Conservation (phyloP, 2,797 vertebrate species). For the Mus spretus region DNA sequence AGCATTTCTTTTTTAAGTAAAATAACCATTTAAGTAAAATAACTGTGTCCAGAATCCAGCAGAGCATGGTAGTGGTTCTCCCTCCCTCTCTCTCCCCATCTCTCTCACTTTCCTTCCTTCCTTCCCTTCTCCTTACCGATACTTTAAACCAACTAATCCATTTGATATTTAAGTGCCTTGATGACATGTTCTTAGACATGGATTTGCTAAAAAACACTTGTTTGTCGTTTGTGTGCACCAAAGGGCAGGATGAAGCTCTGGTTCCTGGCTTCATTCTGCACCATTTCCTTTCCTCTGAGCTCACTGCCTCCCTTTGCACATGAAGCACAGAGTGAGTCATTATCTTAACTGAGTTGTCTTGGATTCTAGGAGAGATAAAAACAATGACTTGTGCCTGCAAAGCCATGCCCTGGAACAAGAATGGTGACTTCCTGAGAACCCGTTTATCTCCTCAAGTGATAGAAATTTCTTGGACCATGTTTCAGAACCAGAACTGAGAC, state of each 20-base stretch:
- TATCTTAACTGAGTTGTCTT: not conserved
- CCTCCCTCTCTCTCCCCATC: no score
- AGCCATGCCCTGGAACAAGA: not conserved
- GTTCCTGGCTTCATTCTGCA: not conserved
- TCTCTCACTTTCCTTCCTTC: no score
- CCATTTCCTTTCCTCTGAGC: not conserved
- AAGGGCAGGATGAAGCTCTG: not conserved
- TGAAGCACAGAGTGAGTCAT: not conserved
- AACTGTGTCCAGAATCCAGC: not conserved
- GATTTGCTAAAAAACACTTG: not conserved
- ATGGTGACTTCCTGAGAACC: not conserved
- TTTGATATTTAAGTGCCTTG: not conserved
- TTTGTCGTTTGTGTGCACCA: not conserved
- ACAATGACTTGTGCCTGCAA: not conserved
- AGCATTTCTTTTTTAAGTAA: not conserved
- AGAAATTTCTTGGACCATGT: not conserved
- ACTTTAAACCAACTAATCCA: not conserved
- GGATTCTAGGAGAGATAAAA: not conserved
- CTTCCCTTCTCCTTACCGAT: not conserved
- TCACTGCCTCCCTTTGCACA: not conserved
- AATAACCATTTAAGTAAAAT: not conserved
- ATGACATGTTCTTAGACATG: not conserved
- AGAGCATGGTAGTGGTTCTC: not conserved
- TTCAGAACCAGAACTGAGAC: not conserved
- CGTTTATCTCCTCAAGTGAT: not conserved